A percentile compares a stretch with the other conserved stretches of the same genome.
These are phyloP conservation scores for Chitala chitala DNA, from an alignment of 2,113 vertebrate genomes.

Conservation along the genomic window DNA sequence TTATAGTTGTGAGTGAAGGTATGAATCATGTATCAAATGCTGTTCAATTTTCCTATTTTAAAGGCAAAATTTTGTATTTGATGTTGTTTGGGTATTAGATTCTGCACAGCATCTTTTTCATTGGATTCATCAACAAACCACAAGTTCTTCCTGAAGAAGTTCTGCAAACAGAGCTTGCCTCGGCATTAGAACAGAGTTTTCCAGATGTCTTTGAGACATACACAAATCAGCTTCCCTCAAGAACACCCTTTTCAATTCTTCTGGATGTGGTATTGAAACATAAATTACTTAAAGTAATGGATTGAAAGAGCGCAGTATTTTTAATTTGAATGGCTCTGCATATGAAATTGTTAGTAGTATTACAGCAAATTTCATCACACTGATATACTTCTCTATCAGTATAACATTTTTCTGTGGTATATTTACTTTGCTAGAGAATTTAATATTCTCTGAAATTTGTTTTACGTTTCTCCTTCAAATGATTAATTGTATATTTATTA, in stretches of 20 bases:
- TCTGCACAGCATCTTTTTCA: slow-evolving; percentile 13
- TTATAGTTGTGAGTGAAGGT: background rate
- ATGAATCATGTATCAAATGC: background rate
- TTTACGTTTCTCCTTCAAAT: background rate
- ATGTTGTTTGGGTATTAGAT: background rate
- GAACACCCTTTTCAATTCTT: slow-evolving; percentile 14
- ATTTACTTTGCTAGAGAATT: no score
- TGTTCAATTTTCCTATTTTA: background rate
- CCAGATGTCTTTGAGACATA: background rate
- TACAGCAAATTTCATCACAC: no score
- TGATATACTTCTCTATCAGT: no score
- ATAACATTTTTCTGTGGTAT: no score
- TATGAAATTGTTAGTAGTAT: no score
- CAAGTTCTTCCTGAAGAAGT: background rate
- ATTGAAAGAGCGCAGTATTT: background rate
- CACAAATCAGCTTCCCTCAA: background rate
- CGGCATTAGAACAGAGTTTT: background rate
- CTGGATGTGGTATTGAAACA: slow-evolving; percentile 12
- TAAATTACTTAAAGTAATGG: background rate
- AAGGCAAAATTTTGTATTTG: background rate
- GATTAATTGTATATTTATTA: background rate
- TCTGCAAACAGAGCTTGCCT: background rate
- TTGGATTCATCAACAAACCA: background rate
- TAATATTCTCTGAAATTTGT: background rate
- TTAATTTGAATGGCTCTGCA: no score